Percentiles rank a stretch among this genome's conserved stretches.
Evolutionary conservation across 2,888 invertebrate genomes (phyloP).

Genomic region (Iselma pallidipennis): DNA sequence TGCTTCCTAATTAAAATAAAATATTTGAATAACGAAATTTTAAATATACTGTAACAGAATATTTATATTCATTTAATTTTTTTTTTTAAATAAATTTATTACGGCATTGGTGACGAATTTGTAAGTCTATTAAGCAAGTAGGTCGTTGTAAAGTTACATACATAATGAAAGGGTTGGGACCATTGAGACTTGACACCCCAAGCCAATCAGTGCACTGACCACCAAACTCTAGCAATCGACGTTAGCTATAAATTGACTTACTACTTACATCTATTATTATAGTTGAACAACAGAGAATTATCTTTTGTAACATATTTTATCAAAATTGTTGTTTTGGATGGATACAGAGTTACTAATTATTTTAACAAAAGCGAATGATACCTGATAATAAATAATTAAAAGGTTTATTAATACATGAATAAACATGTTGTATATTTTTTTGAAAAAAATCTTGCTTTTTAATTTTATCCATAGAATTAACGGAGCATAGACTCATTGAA

Average conservation of each 20-base stretch:
- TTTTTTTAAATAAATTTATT: neutral
- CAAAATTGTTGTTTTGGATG: slow-evolving; percentile 31
- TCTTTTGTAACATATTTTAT: slow-evolving; percentile 40
- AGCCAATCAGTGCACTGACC: slow-evolving; percentile 37
- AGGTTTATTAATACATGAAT: slow-evolving; percentile 16
- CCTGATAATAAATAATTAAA: slow-evolving; percentile 21
- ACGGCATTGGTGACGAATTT: neutral
- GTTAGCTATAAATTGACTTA: slow-evolving; percentile 42
- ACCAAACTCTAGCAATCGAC: slow-evolving; percentile 43
- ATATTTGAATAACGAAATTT: too few species aligned
- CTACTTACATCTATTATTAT: slow-evolving; percentile 41
- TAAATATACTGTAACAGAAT: neutral
- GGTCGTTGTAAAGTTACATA: slow-evolving; percentile 26
- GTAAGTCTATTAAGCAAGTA: slow-evolving; percentile 14
- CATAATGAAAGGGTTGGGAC: slow-evolving; percentile 32
- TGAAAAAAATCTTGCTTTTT: too few species aligned
- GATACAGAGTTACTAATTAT: slow-evolving; percentile 15
- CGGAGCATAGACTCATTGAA: neutral
- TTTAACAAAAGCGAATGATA: slow-evolving; percentile 1
- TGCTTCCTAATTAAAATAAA: neutral
- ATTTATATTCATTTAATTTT: neutral
- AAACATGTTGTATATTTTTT: too few species aligned
- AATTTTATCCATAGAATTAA: neutral
- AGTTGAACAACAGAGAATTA: slow-evolving; percentile 34
- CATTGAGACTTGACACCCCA: slow-evolving; percentile 31